Evolutionary conservation across 1,140 invertebrate species (phyloP), one percentile per base, ranked within the genome.

Genomic region (Batillaria attramentaria): DNA sequence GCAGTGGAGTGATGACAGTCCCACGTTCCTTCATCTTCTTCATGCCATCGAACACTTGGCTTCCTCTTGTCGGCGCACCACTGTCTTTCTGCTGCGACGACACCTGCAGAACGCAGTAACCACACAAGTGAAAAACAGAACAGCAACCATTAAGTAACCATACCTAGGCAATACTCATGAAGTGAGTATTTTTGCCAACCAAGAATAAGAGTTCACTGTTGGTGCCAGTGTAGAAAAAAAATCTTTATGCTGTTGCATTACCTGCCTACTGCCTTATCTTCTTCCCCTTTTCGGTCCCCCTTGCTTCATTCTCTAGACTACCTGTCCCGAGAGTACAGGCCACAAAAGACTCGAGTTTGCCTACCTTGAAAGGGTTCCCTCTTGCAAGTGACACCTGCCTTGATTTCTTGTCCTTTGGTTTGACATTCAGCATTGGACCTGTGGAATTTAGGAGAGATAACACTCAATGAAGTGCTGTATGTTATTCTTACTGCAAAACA

Each of bases 1-100:
- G 81, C 42, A 82, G 50, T 18, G 81, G 81, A 20, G 75, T 57
- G 46, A 82, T 75, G 4, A 75, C 65, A 16, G 57, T 20, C 20
- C 78, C 35, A 35, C 62, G 28, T 69, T 87, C 86, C 24, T 85
- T 83, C 68, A 82, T 88, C 73, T 86, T 88, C 42, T 84, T 81
- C 83, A 90, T 84, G 35, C 78, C 79, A 72, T 90, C 89, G 86
- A 90, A 90, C 18, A 90, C 84, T 33, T 87, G 88, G 31, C 85
- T 87, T 13, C 89, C 89, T 62, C 86, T 88, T 33, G 79, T 13
- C 18, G 79, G 31, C 13, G 31, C 13, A 4, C n/a, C 33, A 28
- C 10, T 42, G 5, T 81, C 50, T 18, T 76, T 72, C 42, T 79
- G 72, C 39, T 73, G 68, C 3, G 68, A 75, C 10, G 43, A 18